Base-by-base conservation (phyloP, 2,888 invertebrate genomes). In the Limnephilus marmoratus region DNA sequence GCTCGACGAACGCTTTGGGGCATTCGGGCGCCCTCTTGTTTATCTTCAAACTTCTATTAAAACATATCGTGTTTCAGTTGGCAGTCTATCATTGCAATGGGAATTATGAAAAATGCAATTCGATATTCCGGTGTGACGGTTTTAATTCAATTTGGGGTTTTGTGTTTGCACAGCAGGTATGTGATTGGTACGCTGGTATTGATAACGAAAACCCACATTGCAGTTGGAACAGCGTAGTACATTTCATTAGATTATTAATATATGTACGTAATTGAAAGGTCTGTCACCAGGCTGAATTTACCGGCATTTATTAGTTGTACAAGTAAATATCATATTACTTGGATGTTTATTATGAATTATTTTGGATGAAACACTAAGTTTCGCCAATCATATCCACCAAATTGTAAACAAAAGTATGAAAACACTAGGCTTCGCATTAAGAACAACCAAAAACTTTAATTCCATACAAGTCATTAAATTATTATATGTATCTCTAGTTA, bases 1-100 rank as follows among this genome's bases (percentile, higher is more conserved):
- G 68, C 85, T 85, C 68, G 85, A 68, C 31, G 29, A n/a, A 85
- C 31, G 85, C 85, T 80, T 49, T 24, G 53, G 90, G 90, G 90
- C 68, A 85, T 83, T 81, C 87, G 37, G 87, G 81, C 45, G 87
- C 91, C n/a, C 90, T 68, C 53, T 80, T 90, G 81, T 90, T 80
- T 90, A 41, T 81, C 37, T 81, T 81, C 31, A 80, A 92, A 92
- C 91, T 92, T 92, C 85, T 90, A 92, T 92, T 92, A 92, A 68
- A 68, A 92, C 90, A 90, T 90, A 92, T 92, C 90, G 81, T 90
- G 80, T 92, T 92, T 85, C 91, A 34, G 87, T 81, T 53, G 82
- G 88, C 83, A 87, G 86, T 68, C 90, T 80, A 90, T 87, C 91
- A 91, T 87, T 91, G 91, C 81, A 68, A 68, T 68, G 53, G 53